Base-by-base conservation (phyloP, 2,888 invertebrate genomes). In the Fragum fragum region DNA sequence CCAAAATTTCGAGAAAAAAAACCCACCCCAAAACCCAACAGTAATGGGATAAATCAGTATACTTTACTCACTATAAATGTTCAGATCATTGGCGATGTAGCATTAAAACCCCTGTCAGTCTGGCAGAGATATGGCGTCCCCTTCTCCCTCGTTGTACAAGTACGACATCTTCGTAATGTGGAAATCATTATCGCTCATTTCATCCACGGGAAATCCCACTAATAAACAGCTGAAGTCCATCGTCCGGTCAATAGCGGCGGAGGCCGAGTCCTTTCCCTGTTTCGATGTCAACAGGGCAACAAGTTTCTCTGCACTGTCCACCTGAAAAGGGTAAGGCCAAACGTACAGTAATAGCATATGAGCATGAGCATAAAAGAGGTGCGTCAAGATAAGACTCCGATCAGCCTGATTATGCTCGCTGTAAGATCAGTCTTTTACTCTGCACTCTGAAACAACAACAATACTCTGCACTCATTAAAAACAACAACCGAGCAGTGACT, bases 111-210 rank as follows among this genome's bases (percentile, higher is more conserved):
- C 63, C 5, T 21, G n/a, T 83, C 83, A 83, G 39, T 74, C 79
- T 16, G 83, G 83, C 18, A 83, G 39, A 32, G 72, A 61, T 26
- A 83, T 76, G 18, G 76, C 47, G 18, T 83, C 83, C 6, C 57
- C 32, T 18, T 71, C 63, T 1, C 53, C 73, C 39, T 86, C 86
- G 18, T 81, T 75, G 47, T 76, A 79, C 6, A 86, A 57, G 57
- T 83, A 83, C 5, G 86, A 86, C 66, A 75, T 69, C 39, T 83
- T 86, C 5, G 83, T 86, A 61, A 86, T 83, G 21, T 83, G 79
- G 53, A 72, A 75, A 55, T 86, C 86, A 14, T 81, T 77, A 0
- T 68, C 66, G 23, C 76, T 81, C 86, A 86, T 83, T 9, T 79
- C 83, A 0, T 83, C 83, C n/a, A 71, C 39, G 18, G 86, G 86